Base-by-base conservation (phyloP, 2,113 vertebrate genomes). In the Pardalotus punctatus region DNA sequence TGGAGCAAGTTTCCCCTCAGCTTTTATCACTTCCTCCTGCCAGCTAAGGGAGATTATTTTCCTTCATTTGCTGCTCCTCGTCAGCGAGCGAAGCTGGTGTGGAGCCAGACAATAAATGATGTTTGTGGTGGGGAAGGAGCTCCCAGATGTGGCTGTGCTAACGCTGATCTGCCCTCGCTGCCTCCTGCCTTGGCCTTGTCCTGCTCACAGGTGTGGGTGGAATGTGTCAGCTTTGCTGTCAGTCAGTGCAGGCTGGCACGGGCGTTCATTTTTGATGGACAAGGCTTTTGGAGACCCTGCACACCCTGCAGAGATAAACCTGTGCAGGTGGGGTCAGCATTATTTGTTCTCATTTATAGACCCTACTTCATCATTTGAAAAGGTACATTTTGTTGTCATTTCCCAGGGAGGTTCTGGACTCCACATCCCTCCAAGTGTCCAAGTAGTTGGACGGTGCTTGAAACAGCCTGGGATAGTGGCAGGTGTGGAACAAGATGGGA, bases 11-110 rank as follows among this genome's bases (percentile, higher is more conserved):
- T 94, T 93, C 91, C 76, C 38, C 36, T 50, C 7, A 2, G 86
- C 66, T 94, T 94, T 92, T 96, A 90, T 94, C 85, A 4, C 74
- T 92, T 93, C 93, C 88, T 90, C 21, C 91, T 82, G 88, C 79
- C 70, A 93, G 4, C 43, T 13, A 20, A 65, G 25, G 86, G 36
- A 66, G 54, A 73, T 81, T 19, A 77, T 86, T 88, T 51, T 21
- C 80, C 76, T 86, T 77, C 77, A 35, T 61, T 88, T 70, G 28
- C 83, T 80, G n/a, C 64, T 66, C 28, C 36, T 50, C 84, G 81
- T 81, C 92, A 81, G 65, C 47, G 7, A 12, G 62, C 79, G 71
- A 25, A 51, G 56, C 1, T 94, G 81, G 47, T 74, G 19, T 87
- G 58, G 35, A 71, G 69, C 38, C 78, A 82, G 81, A 18, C 12